Percentiles rank a stretch among this genome's conserved stretches.
Evolutionary conservation across 2,113 vertebrate genomes (phyloP).

Genomic region (Onychostruthus taczanowskii): DNA sequence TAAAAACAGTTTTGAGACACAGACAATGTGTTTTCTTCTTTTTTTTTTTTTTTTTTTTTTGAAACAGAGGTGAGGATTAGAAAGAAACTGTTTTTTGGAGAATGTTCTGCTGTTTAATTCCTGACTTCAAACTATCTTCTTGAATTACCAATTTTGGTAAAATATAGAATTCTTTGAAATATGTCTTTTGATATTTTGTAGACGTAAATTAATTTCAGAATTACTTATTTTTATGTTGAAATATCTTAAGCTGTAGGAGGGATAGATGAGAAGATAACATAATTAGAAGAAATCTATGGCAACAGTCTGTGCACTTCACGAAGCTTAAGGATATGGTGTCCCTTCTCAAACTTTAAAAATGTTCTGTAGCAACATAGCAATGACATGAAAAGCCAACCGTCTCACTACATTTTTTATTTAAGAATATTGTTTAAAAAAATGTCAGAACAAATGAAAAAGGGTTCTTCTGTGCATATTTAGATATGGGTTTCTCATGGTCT

Average conservation of each 20-base stretch:
- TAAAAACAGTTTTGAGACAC: background rate
- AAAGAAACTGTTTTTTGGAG: background rate
- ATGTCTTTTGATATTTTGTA: background rate
- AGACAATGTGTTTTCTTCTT: background rate
- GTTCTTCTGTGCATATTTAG: background rate
- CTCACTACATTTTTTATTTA: background rate
- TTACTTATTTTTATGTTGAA: background rate
- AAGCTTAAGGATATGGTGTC: background rate
- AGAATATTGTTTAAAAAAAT: background rate
- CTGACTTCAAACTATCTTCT: background rate
- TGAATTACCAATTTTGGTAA: background rate
- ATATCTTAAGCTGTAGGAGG: background rate
- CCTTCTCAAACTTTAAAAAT: background rate
- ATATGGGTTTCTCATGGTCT: background rate
- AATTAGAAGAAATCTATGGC: conserved; percentile 13
- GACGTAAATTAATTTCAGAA: background rate
- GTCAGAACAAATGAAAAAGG: background rate
- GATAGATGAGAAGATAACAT: background rate
- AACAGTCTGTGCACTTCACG: background rate
- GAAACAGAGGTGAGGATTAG: background rate
- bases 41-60: background rate
- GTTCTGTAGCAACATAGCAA: background rate
- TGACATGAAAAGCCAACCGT: background rate
- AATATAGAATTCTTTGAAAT: background rate
- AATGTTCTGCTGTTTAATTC: background rate